phyloP scores from a whole-genome alignment of 2,797 vertebrate genomes.

The Acanthis flammea region DNA sequence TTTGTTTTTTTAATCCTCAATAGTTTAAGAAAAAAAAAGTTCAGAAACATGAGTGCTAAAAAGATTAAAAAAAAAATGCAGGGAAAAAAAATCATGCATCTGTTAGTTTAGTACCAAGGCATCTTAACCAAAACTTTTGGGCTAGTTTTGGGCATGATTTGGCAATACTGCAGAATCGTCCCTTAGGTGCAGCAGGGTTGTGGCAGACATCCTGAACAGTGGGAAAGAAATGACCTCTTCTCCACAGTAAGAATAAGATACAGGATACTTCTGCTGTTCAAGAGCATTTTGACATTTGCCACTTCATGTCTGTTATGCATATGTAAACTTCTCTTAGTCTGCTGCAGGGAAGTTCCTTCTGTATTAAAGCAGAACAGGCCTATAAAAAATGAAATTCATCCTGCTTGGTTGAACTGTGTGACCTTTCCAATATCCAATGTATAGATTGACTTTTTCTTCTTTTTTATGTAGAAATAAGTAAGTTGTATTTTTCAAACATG shows the following conservation, averaged over 20 bases:
- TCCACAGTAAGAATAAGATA: not conserved
- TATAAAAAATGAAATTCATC: slow-evolving; percentile 18
- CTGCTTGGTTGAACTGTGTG: slow-evolving; percentile 19
- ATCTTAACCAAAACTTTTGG: not conserved
- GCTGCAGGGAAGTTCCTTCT: not conserved
- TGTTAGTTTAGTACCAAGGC: not conserved
- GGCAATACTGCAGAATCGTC: not conserved
- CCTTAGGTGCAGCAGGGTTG: not conserved
- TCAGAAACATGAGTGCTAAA: not conserved
- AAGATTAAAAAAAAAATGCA: not conserved
- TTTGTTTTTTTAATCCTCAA: not conserved
- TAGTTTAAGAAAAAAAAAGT: not conserved
- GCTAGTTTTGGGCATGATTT: not conserved
- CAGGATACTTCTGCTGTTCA: not conserved
- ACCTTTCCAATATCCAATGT: slow-evolving; percentile 26
- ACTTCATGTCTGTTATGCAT: not conserved
- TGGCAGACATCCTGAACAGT: not conserved
- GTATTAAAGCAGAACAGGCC: not conserved
- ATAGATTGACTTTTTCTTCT: not conserved
- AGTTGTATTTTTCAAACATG: not conserved
- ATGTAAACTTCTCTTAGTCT: not conserved
- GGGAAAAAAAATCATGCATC: not conserved
- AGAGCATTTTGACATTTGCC: not conserved
- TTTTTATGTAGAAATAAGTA: slow-evolving; percentile 12
- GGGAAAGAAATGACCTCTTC: not conserved